Conservation (phyloP, 1,140 invertebrate genomes). For the Drosophila yakuba region DNA sequence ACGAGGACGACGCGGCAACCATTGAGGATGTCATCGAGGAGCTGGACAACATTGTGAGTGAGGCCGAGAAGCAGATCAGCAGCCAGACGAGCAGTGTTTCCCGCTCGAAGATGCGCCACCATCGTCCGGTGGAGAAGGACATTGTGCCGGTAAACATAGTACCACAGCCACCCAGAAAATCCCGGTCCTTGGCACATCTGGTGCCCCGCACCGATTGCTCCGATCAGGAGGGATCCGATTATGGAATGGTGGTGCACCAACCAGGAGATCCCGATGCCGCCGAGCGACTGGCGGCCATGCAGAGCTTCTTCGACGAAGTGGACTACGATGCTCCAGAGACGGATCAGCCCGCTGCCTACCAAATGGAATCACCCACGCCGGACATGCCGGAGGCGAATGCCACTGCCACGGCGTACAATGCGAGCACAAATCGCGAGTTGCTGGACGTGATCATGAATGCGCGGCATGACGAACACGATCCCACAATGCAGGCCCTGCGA, state of each 20-base stretch:
- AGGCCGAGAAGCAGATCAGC: slow-evolving; percentile 90
- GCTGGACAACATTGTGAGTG: slow-evolving; percentile 92
- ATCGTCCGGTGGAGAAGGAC: slow-evolving; percentile 84
- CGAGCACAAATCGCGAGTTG: slow-evolving; percentile 86
- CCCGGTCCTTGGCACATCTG: slow-evolving; percentile 86
- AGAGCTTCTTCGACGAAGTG: slow-evolving; percentile 84
- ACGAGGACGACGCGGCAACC: slow-evolving; percentile 90
- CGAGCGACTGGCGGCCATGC: slow-evolving; percentile 68
- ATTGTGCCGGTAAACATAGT: slow-evolving; percentile 88
- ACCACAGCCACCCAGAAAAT: slow-evolving; percentile 87
- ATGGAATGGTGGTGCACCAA: slow-evolving; percentile 70
- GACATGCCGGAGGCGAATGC: slow-evolving; percentile 85
- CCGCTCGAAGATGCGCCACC: slow-evolving; percentile 25
- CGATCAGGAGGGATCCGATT: slow-evolving; percentile 81
- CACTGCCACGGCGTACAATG: slow-evolving; percentile 81
- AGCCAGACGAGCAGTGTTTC: slow-evolving; percentile 71
- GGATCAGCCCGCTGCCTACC: slow-evolving; percentile 78
- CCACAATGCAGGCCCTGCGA: slow-evolving; percentile 82
- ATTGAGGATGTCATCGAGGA: slow-evolving; percentile 95
- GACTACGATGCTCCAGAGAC: slow-evolving; percentile 86
- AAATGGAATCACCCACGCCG: slow-evolving; percentile 58
- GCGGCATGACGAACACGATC: slow-evolving; percentile 84
- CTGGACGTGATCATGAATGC: slow-evolving; percentile 86
- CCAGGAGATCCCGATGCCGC: slow-evolving; percentile 50
- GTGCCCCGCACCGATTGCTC: slow-evolving; percentile 79